Conservation (phyloP, 2,888 invertebrate species). For the Hemaris fuciformis region DNA sequence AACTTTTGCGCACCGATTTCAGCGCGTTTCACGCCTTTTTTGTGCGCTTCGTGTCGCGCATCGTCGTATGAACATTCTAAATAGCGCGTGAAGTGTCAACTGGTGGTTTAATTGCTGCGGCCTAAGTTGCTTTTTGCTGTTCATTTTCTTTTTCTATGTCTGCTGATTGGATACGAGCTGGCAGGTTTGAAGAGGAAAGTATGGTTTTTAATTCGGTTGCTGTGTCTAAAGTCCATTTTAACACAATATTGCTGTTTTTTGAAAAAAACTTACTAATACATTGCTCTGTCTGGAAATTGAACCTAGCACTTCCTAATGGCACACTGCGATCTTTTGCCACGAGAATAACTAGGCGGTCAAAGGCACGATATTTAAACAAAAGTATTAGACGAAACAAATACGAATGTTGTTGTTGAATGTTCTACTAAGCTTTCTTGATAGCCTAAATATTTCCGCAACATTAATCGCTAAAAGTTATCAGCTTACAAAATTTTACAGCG, state of each 20-base stretch:
- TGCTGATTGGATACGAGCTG: background rate
- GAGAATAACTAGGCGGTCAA: no score
- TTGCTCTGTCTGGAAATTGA: no score
- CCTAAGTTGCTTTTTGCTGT: constrained; percentile 31
- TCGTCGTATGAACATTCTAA: constrained; percentile 57
- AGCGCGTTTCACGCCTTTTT: constrained; percentile 76
- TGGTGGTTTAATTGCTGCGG: constrained; percentile 59
- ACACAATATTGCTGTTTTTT: no score
- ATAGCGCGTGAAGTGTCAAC: constrained; percentile 71
- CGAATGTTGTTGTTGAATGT: background rate
- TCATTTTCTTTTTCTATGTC: background rate
- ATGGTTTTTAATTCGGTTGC: background rate
- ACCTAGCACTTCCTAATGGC: background rate
- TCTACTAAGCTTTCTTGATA: background rate
- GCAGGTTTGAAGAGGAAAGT: background rate
- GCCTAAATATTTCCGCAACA: constrained; percentile 1
- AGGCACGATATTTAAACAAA: no score
- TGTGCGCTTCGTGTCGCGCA: constrained; percentile 43
- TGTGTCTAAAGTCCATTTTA: no score
- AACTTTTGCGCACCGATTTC: constrained; percentile 66
- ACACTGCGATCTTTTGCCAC: no score
- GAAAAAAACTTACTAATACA: no score
- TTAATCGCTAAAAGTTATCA: background rate
- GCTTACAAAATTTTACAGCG: background rate
- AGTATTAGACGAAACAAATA: background rate